phyloP scores from a whole-genome alignment of 2,797 vertebrate genomes.

The Hydrocynus forskahlii region DNA sequence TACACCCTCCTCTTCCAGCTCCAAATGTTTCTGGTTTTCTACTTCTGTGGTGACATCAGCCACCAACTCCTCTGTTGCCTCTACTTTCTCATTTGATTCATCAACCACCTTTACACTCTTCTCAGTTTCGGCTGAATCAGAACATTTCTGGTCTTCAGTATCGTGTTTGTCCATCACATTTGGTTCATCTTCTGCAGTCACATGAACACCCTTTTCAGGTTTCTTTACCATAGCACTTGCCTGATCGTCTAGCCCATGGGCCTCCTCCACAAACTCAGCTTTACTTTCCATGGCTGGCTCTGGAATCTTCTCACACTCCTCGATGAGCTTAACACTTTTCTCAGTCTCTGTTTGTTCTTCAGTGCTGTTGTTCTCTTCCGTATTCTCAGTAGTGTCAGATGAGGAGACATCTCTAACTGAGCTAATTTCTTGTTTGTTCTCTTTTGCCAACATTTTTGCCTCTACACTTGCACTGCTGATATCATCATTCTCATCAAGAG shows the following conservation, averaged over 20 bases:
- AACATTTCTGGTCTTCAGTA: not conserved
- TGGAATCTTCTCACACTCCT: conserved; percentile 14
- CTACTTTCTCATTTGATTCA: not conserved
- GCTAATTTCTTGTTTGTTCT: not conserved
- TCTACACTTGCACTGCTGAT: not conserved
- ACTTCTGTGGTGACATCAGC: not conserved
- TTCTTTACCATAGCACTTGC: not conserved
- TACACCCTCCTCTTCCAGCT: not conserved
- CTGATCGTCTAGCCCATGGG: not conserved
- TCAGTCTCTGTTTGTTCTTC: conserved; percentile 22
- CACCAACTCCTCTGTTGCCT: not conserved
- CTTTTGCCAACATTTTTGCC: conserved; percentile 21
- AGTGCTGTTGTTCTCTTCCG: not conserved
- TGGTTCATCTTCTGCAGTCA: not conserved
- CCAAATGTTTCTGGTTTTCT: not conserved
- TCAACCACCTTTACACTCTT: not conserved
- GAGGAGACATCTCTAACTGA: not conserved
- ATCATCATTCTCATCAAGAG: conserved; percentile 1
- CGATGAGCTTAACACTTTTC: not conserved
- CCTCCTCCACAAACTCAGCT: conserved; percentile 4
- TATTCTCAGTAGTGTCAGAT: not conserved
- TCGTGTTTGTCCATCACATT: not conserved
- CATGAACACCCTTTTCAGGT: not conserved
- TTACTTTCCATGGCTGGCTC: conserved; percentile 15
- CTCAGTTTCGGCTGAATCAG: not conserved